Conservation (phyloP, 2,113 vertebrate genomes). For the Gasterosteus nipponicus region DNA sequence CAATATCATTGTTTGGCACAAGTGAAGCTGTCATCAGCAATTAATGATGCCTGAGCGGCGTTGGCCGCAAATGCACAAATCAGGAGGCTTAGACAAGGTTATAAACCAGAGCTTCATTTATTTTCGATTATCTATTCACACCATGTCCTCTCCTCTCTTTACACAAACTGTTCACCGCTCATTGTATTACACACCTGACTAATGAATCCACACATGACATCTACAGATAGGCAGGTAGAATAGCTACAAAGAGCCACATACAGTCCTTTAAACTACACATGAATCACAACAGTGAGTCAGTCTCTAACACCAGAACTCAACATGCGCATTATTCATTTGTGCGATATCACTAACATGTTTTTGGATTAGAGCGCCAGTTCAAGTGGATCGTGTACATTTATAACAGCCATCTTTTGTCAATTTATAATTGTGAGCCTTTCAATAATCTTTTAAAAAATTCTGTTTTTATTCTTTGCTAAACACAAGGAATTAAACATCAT, state of each 20-base stretch:
- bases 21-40: conserved; percentile 23
- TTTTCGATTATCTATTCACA: too few relatives aligned
- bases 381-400: not conserved
- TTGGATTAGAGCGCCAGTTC: not conserved
- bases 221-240: too few relatives aligned
- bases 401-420: not conserved
- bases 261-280: not conserved
- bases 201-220: too few relatives aligned
- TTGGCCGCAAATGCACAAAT: too few relatives aligned
- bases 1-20: not conserved
- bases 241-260: too few relatives aligned
- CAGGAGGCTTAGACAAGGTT: too few relatives aligned
- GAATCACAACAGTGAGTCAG: not conserved
- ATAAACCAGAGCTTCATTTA: too few relatives aligned
- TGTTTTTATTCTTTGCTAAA: not conserved
- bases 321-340: not conserved
- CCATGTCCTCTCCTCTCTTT: too few relatives aligned
- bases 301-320: not conserved
- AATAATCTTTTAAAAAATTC: not conserved
- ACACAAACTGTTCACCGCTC: too few relatives aligned
- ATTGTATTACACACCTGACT: too few relatives aligned
- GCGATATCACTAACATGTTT: not conserved
- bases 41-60: not conserved
- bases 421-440: not conserved
- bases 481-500: not conserved